Percentiles rank a stretch among this genome's conserved stretches.
Conservation (phyloP, 2,797 vertebrate species). For the Danio tinwini region DNA sequence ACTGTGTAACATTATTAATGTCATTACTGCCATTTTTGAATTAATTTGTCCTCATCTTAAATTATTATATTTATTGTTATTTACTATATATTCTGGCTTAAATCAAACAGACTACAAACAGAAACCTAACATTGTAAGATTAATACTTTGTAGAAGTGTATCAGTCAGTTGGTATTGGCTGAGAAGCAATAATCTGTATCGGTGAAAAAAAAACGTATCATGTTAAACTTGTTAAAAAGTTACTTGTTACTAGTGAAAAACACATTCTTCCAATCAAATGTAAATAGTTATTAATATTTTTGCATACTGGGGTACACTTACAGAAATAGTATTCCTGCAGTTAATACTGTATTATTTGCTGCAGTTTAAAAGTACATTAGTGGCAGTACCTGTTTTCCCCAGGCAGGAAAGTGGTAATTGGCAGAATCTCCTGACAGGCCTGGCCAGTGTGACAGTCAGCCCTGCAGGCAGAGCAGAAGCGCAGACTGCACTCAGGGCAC, state of each 20-base stretch:
- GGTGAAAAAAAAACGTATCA: no score
- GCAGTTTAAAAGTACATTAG: background rate
- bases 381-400: conserved; percentile 80
- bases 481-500: conserved; percentile 80
- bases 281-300: background rate
- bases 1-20: background rate
- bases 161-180: no score
- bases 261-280: no score
- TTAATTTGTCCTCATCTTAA: background rate
- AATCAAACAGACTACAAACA: background rate
- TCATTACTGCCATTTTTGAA: background rate
- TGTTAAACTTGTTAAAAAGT: no score
- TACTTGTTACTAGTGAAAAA: no score
- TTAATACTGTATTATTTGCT: background rate
- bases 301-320: background rate
- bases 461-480: conserved; percentile 87
- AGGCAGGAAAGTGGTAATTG: conserved; percentile 78
- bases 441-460: conserved; percentile 84
- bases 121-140: background rate
- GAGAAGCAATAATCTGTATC: no score
- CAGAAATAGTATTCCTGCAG: background rate
- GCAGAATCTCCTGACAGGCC: conserved; percentile 80
- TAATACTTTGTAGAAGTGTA: background rate
- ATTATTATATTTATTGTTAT: background rate
- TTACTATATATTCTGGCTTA: background rate